A percentile compares a stretch with the other conserved stretches of the same genome.
phyloP scores from a whole-genome alignment of 2,113 vertebrate genomes.

The Oenanthe oenanthe region DNA sequence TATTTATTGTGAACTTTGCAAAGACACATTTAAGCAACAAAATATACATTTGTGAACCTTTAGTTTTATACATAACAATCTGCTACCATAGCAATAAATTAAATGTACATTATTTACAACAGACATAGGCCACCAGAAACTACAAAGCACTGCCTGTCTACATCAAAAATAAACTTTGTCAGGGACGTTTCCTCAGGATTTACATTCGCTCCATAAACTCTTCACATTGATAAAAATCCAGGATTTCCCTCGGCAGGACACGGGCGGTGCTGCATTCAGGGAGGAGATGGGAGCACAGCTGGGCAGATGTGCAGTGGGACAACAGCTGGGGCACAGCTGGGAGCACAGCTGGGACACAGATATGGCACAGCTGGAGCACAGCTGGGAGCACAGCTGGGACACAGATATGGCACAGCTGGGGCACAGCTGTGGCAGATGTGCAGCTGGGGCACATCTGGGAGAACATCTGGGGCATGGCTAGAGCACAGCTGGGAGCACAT shows the following conservation, averaged over 20 bases:
- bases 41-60: constrained; percentile 85
- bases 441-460: too few relatives aligned
- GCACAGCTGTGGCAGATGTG: too few relatives aligned
- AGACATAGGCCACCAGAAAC: constrained; percentile 75
- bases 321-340: too few relatives aligned
- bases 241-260: constrained; percentile 14
- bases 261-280: constrained; percentile 33
- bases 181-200: constrained; percentile 32
- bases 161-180: constrained; percentile 70
- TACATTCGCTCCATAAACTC: constrained; percentile 48
- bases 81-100: constrained; percentile 86
- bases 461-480: too few relatives aligned
- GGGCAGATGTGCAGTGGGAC: too few relatives aligned
- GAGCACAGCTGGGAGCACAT: too few relatives aligned
- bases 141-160: constrained; percentile 70
- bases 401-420: too few relatives aligned
- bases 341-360: too few relatives aligned
- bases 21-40: constrained; percentile 86
- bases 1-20: constrained; percentile 86
- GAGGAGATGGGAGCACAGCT: neutral
- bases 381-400: too few relatives aligned
- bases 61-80: constrained; percentile 83
- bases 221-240: constrained; percentile 24
- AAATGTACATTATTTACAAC: constrained; percentile 88
- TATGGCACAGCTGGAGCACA: neutral